Evolutionary conservation across 2,888 invertebrate species (phyloP).

Genomic region (Nycteola revayana): DNA sequence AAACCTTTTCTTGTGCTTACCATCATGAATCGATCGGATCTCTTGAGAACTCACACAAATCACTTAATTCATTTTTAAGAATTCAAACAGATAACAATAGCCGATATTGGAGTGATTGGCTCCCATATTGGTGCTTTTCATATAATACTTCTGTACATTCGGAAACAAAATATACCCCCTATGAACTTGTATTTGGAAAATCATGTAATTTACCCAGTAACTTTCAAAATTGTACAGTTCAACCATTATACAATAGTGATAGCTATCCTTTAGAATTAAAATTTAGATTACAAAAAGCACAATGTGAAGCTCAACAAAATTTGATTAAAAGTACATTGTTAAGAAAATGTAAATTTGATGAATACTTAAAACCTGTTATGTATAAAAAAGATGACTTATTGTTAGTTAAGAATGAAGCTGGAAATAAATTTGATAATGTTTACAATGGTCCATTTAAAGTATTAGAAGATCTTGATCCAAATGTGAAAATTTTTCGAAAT

Average conservation of each 20-base stretch:
- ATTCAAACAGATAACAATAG: conserved; percentile 9
- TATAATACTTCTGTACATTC: no score
- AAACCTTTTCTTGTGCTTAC: conserved; percentile 10
- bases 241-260: conserved; percentile 9
- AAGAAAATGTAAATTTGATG: neutral
- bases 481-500: neutral
- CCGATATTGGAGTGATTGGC: neutral
- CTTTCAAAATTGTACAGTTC: neutral
- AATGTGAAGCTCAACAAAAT: neutral
- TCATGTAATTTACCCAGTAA: neutral
- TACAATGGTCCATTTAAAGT: neutral
- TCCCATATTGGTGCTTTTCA: neutral
- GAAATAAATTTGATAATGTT: neutral
- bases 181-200: conserved; percentile 2
- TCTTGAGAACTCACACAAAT: conserved; percentile 11
- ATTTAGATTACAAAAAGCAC: conserved; percentile 10
- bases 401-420: neutral
- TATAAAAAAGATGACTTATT: neutral
- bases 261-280: conserved; percentile 9
- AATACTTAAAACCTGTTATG: neutral
- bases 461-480: neutral
- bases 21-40: conserved; percentile 10
- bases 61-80: conserved; percentile 5
- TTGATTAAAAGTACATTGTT: neutral
- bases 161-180: no score